Evolutionary conservation across 2,797 vertebrate species (phyloP).

Genomic region (Enteromius trimaculatus): DNA sequence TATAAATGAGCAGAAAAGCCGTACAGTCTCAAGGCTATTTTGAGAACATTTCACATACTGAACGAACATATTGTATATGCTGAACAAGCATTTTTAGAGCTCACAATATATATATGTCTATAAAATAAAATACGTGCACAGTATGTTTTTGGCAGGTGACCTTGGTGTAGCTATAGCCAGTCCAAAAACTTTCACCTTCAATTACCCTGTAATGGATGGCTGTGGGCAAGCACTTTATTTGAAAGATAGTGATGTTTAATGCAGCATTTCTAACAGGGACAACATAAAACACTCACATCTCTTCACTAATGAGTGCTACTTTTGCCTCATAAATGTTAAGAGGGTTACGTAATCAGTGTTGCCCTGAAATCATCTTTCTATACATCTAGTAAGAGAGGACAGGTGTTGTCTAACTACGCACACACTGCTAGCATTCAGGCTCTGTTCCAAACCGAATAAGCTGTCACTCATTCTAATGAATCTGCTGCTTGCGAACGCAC

Average conservation of each 20-base stretch:
- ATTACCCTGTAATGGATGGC: neutral
- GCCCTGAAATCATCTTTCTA: neutral
- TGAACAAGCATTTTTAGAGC: neutral
- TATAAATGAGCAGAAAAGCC: conserved; percentile 1
- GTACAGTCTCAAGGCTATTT: neutral
- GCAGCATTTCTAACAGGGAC: conserved; percentile 1
- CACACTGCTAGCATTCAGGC: neutral
- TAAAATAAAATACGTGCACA: neutral
- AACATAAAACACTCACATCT: neutral
- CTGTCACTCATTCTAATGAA: conserved; percentile 26
- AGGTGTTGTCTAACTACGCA: neutral
- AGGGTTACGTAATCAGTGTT: neutral
- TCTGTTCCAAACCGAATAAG: neutral
- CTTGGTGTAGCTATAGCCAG: neutral
- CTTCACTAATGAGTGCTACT: neutral
- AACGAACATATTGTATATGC: neutral
- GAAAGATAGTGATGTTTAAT: neutral
- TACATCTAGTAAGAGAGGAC: neutral
- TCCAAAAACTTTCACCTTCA: neutral
- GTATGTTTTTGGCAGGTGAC: neutral
- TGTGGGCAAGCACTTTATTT: neutral
- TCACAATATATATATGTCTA: neutral
- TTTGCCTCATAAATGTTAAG: conserved; percentile 16
- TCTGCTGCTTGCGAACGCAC: neutral
- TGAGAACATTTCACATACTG: neutral